A percentile compares a stretch with the other conserved stretches of the same genome.
These are phyloP conservation scores for Scaptomyza graminum DNA, from an alignment of 1,140 invertebrate genomes.

Conservation along the genomic window DNA sequence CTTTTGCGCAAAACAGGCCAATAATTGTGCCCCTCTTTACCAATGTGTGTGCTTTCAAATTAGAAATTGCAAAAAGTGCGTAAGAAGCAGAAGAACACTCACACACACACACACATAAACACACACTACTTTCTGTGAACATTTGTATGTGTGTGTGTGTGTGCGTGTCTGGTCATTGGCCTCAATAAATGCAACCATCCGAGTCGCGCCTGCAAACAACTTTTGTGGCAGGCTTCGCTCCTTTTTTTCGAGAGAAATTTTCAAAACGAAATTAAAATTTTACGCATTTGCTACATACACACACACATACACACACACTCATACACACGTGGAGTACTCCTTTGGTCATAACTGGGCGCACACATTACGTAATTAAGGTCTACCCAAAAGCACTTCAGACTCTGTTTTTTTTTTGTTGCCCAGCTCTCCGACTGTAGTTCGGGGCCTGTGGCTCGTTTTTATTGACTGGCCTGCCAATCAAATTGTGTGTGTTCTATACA, in stretches of 20 bases:
- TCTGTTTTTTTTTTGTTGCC: conserved; percentile 32
- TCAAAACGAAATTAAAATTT: conserved; percentile 82
- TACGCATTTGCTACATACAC: conserved; percentile 64
- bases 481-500: conserved; percentile 67
- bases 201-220: conserved; percentile 62
- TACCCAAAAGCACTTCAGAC: conserved; percentile 80
- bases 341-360: conserved; percentile 76
- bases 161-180: conserved; percentile 70
- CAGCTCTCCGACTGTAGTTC: conserved; percentile 25
- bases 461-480: conserved; percentile 74
- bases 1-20: conserved; percentile 58
- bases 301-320: conserved; percentile 3
- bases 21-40: conserved; percentile 46
- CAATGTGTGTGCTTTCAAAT: conserved; percentile 58
- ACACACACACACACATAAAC: conserved; percentile 28
- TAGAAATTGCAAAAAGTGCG: conserved; percentile 78
- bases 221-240: conserved; percentile 49
- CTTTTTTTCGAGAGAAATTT: conserved; percentile 71
- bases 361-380: conserved; percentile 80
- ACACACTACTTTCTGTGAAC: neutral
- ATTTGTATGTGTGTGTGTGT: conserved; percentile 27
- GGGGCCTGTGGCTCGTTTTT: conserved; percentile 49
- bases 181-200: conserved; percentile 61
- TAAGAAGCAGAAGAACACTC: conserved; percentile 74
- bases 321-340: conserved; percentile 61